These are phyloP conservation scores for Aythya fuligula DNA, from an alignment of 2,797 vertebrate genomes.

Conservation along the genomic window DNA sequence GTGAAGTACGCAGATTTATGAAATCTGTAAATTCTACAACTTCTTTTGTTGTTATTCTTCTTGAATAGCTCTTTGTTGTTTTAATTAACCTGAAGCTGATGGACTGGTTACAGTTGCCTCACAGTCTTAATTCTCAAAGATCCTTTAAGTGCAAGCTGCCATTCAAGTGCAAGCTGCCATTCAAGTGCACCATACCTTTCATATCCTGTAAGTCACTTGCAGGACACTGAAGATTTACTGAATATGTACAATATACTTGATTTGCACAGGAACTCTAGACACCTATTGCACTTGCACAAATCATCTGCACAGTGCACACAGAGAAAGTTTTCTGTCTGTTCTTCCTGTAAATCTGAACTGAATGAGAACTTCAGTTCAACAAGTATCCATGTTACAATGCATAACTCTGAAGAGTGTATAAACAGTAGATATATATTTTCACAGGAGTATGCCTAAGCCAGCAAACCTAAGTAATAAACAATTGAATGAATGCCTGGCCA, in stretches of 20 bases:
- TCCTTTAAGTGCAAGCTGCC: neutral
- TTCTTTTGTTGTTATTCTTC: neutral
- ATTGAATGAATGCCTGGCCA: neutral
- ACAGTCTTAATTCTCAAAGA: neutral
- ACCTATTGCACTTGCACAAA: neutral
- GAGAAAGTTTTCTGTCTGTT: fast-evolving
- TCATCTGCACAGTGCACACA: neutral
- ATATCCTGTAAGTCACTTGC: fast-evolving
- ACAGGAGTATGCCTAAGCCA: neutral
- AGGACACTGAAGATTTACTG: neutral
- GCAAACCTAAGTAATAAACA: neutral
- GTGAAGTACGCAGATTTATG: neutral
- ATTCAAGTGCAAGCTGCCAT: neutral
- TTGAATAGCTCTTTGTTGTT: neutral
- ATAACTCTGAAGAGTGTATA: neutral
- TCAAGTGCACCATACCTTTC: neutral
- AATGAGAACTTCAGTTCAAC: neutral
- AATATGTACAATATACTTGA: fast-evolving
- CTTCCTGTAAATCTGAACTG: neutral
- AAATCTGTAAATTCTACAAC: neutral
- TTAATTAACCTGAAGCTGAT: neutral
- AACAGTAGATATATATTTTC: neutral
- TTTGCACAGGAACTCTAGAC: neutral
- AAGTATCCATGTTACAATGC: fast-evolving
- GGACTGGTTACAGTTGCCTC: neutral